These are phyloP conservation scores for Cairina moschata DNA, from an alignment of 2,113 vertebrate species.

Conservation along the genomic window DNA sequence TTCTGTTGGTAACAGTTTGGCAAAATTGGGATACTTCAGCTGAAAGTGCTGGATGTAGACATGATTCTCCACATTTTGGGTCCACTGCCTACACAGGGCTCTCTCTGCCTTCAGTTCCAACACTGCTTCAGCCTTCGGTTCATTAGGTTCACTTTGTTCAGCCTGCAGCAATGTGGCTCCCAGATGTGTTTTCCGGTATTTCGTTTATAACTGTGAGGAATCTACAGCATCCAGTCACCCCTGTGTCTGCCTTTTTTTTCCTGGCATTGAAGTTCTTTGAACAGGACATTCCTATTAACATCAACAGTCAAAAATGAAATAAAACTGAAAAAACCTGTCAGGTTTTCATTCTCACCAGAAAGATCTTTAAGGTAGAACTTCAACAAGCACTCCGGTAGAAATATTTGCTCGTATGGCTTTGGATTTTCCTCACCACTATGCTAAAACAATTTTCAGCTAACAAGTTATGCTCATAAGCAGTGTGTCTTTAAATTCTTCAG, in stretches of 20 bases:
- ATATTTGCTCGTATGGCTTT: not conserved
- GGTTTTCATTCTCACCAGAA: conserved; percentile 39
- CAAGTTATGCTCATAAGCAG: not conserved
- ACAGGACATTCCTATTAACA: conserved; percentile 60
- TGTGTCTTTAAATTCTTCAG: not conserved
- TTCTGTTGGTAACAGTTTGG: conserved; percentile 13
- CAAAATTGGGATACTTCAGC: not conserved
- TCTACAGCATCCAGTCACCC: conserved; percentile 51
- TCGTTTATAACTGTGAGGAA: conserved; percentile 61
- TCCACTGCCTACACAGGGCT: not conserved
- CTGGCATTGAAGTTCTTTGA: conserved; percentile 50
- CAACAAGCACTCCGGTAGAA: not conserved
- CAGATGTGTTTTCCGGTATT: conserved; percentile 69
- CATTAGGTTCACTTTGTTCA: conserved; percentile 37
- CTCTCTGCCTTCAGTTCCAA: not conserved
- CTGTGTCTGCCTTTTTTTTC: not conserved
- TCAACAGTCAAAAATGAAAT: conserved; percentile 22
- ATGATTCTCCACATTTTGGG: conserved; percentile 12
- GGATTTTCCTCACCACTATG: rapidly evolving
- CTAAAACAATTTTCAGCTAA: not conserved
- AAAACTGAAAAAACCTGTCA: not conserved
- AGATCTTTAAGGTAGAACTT: conserved; percentile 33
- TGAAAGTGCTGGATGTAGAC: conserved; percentile 6
- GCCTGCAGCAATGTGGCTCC: conserved; percentile 62
- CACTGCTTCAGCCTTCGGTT: not conserved